A percentile compares a stretch with the other conserved stretches of the same genome.
phyloP scores from a whole-genome alignment of 2,797 vertebrate species.

The Melanotaenia maccullochi region DNA sequence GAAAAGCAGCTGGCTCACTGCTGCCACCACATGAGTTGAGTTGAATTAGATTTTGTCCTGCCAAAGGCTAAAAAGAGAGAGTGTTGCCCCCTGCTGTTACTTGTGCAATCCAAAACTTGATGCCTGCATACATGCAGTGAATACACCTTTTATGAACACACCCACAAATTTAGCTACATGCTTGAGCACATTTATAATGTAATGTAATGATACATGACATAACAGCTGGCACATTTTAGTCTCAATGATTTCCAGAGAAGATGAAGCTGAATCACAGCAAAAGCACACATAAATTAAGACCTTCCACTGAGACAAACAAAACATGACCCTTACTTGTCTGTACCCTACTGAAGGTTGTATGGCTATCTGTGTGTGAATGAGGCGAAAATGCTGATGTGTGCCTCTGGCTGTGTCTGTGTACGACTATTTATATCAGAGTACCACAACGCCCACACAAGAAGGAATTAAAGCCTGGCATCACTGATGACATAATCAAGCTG shows the following conservation, averaged over 20 bases:
- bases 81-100: slow-evolving; percentile 65
- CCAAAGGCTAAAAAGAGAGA: background rate
- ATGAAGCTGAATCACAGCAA: slow-evolving; percentile 12
- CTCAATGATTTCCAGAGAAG: slow-evolving; percentile 7
- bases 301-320: slow-evolving; percentile 22
- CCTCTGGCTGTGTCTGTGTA: slow-evolving; percentile 55
- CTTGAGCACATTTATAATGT: slow-evolving; percentile 8
- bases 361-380: slow-evolving; percentile 25
- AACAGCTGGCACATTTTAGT: slow-evolving; percentile 18
- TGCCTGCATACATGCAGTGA: background rate
- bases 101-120: background rate
- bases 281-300: slow-evolving; percentile 8
- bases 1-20: slow-evolving; percentile 50
- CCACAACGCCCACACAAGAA: slow-evolving; percentile 67
- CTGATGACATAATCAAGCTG: slow-evolving; percentile 76
- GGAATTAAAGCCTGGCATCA: slow-evolving; percentile 69
- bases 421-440: slow-evolving; percentile 72
- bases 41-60: background rate
- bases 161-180: slow-evolving; percentile 21
- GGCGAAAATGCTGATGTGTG: slow-evolving; percentile 39
- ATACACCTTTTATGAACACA: background rate
- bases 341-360: background rate
- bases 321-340: slow-evolving; percentile 20
- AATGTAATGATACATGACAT: slow-evolving; percentile 7
- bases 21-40: slow-evolving; percentile 55